Evolutionary conservation across 1,140 invertebrate species (phyloP), one percentile per base, ranked within the genome.

Genomic region (Drosophila orena): DNA sequence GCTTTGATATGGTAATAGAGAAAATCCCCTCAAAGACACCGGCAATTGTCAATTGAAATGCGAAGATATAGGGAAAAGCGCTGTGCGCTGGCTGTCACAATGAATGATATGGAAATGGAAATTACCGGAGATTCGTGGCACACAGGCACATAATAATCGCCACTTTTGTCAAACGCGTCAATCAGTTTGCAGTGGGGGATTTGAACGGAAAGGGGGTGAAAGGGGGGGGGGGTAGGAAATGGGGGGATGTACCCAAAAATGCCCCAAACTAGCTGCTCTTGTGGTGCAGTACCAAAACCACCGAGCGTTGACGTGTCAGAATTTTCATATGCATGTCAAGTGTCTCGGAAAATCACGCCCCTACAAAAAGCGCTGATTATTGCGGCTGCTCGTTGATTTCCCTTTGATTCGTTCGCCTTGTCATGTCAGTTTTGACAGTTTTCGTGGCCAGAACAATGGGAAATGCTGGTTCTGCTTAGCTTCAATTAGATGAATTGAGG

Each of bases 291-390:
- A 27, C 15, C n/a, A 56, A 62, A 79, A 81, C 65, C 76, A 44
- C 69, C 55, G 65, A 46, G 81, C 90, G 90, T 86, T 91, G 90
- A 91, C 90, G 85, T 91, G 90, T 91, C 90, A 91, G 81, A 91
- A 91, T 91, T 91, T 88, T 91, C 90, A 90, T 91, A 91, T 90
- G 85, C 90, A 91, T 91, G 81, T 91, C 79, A 91, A 88, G 81
- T 91, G 86, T 90, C 81, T 89, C 4, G 6, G 17, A 53, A 68
- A 68, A 58, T 52, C 60, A 74, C 84, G 73, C 85, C 78, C 85
- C 84, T 77, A 89, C 68, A 77, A 79, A 79, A 79, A 79, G 46
- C 80, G 69, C 85, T 84, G 85, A 89, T 89, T 89, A 89, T 49
- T 64, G 66, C 71, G 59, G 58, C 59, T 76, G 71, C 49, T 49